phyloP scores from a whole-genome alignment of 2,888 invertebrate species.

The Xiphydria camelus region DNA sequence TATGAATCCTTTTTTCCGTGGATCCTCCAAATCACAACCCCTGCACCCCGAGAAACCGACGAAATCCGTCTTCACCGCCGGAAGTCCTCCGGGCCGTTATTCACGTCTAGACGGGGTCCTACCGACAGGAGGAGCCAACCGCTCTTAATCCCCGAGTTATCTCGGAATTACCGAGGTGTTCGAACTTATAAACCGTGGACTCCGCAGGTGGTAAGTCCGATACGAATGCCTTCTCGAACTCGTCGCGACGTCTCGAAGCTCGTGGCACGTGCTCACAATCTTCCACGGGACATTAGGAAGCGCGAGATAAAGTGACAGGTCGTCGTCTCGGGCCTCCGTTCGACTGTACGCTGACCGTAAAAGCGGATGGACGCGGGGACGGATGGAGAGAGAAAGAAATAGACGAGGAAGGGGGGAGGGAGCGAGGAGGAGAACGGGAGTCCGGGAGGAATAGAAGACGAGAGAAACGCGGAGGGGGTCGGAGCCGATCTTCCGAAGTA shows the following conservation, averaged over 20 bases:
- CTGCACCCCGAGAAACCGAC: no score
- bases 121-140: neutral
- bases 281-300: neutral
- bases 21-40: no score
- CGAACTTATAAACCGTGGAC: neutral
- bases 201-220: neutral
- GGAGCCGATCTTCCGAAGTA: neutral
- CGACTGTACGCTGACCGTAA: no score
- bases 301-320: constrained; percentile 3
- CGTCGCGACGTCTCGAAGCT: neutral
- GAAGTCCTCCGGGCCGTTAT: constrained; percentile 6
- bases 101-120: constrained; percentile 7
- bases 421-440: constrained; percentile 4
- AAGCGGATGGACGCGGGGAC: no score
- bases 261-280: constrained; percentile 2
- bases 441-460: neutral
- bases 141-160: neutral
- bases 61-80: no score
- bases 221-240: neutral
- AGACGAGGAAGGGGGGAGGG: neutral
- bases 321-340: no score
- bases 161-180: neutral
- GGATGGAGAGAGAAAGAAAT: neutral
- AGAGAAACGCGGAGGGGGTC: no score
- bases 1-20: no score